A percentile compares a stretch with the other conserved stretches of the same genome.
These are phyloP conservation scores for Monopis laevigella DNA, from an alignment of 2,888 invertebrate genomes.

Conservation along the genomic window DNA sequence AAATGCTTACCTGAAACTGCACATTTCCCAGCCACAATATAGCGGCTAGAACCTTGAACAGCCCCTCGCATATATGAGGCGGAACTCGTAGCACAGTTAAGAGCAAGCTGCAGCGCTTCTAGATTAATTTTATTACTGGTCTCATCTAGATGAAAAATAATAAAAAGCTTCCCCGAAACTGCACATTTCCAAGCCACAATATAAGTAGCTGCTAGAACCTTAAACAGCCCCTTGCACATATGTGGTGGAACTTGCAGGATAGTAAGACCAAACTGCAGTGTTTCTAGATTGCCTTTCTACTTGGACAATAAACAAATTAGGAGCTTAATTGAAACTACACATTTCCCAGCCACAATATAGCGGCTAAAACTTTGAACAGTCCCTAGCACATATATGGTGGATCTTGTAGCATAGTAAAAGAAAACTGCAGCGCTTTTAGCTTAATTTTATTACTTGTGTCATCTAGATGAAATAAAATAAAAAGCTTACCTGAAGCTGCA, in stretches of 20 bases:
- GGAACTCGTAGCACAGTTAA: constrained; percentile 90
- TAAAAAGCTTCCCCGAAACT: constrained; percentile 75
- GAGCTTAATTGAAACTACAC: no score
- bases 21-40: constrained; percentile 93
- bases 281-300: constrained; percentile 78
- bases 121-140: no score
- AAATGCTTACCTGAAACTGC: constrained; percentile 74
- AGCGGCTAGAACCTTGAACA: constrained; percentile 87
- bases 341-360: constrained; percentile 92
- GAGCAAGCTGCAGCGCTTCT: constrained; percentile 86
- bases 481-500: constrained; percentile 77
- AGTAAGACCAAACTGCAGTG: constrained; percentile 85
- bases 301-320: no score
- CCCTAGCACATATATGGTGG: constrained; percentile 88
- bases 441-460: no score
- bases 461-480: no score
- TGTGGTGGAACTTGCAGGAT: constrained; percentile 86
- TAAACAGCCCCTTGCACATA: constrained; percentile 90
- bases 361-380: constrained; percentile 86
- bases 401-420: constrained; percentile 86
- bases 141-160: no score
- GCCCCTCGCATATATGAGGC: constrained; percentile 85
- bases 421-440: no score
- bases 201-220: constrained; percentile 91
- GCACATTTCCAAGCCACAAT: constrained; percentile 89